Evolutionary conservation across 2,113 vertebrate species (phyloP), one percentile per base, ranked within the genome.

Genomic region (Oxyura jamaicensis): DNA sequence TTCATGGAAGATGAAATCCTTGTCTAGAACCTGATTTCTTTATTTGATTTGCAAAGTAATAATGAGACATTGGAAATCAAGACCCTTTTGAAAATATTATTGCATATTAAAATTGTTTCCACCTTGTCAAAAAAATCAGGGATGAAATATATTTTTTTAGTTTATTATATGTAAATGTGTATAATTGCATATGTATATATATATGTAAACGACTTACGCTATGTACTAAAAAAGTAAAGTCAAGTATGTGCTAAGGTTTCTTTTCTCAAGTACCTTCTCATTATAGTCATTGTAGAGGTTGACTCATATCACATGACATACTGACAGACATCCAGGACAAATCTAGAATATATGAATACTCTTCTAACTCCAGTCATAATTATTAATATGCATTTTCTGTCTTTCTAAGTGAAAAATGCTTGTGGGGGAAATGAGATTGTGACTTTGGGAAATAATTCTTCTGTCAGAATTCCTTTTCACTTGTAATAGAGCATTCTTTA

Each of bases 301-400:
- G 75, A 91, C 96, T 88, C 75, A 80, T 96, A 91, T 94, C 90
- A 76, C 96, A 95, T 66, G 55, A 71, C 50, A 78, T 95, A 90
- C 90, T 94, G 88, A 96, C 93, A 96, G 84, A 93, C 31, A 78
- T 82, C 56, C 78, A 92, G 91, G 82, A 94, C 91, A 94, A 95
- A 93, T 89, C 95, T 88, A 93, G 80, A 81, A 52, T 93, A 95
- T 72, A 2, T 50, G 60, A 87, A 48, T 75, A 16, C 18, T 78
- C 13, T 58, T 72, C 18, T 63, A 83, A 59, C 5, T 91, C 10
- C 8, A 79, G 28, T 79, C 56, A 46, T 67, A 59, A 68, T 88
- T 85, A 82, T 85, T 90, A 90, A 50, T 67, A 72, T 20, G 16
- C 28, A 41, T 82, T 91, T 91, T 83, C 81, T 91, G 17, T 82